These are phyloP conservation scores for Operophtera brumata DNA, from an alignment of 2,888 invertebrate species.

Conservation along the genomic window DNA sequence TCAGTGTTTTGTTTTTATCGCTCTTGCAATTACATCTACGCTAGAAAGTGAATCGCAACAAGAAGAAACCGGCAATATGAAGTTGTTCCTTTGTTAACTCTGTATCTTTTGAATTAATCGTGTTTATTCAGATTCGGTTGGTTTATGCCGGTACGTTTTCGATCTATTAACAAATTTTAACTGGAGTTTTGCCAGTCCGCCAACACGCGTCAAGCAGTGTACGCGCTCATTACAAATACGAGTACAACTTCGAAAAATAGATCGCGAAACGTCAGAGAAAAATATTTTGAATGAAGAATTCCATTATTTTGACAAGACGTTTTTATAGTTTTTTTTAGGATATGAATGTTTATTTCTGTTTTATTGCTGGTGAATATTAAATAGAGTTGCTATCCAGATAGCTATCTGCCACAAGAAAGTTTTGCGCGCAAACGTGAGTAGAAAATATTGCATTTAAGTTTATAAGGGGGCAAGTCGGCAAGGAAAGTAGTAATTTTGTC, in stretches of 20 bases:
- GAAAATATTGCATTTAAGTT: slow-evolving; percentile 4
- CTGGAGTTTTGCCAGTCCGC: slow-evolving; percentile 55
- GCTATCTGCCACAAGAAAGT: slow-evolving; percentile 41
- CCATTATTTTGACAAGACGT: slow-evolving; percentile 15
- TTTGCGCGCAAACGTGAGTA: slow-evolving; percentile 45
- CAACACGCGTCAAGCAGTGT: slow-evolving; percentile 50
- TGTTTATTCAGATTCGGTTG: slow-evolving; percentile 62
- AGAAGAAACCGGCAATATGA: slow-evolving; percentile 47
- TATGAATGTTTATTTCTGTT: slow-evolving; percentile 16
- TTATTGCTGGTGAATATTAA: slow-evolving; percentile 22
- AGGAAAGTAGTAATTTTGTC: too few relatives aligned
- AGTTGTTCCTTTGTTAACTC: slow-evolving; percentile 41
- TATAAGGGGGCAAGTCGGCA: neutral
- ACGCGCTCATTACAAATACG: slow-evolving; percentile 40
- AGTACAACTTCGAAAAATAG: slow-evolving; percentile 38
- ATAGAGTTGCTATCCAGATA: slow-evolving; percentile 26
- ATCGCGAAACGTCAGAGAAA: slow-evolving; percentile 34
- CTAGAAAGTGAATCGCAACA: slow-evolving; percentile 65
- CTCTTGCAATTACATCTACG: slow-evolving; percentile 39
- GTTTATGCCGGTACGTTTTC: slow-evolving; percentile 67
- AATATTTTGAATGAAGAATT: slow-evolving; percentile 32
- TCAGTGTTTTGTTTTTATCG: slow-evolving; percentile 46
- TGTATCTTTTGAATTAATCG: slow-evolving; percentile 45
- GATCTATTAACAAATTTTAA: slow-evolving; percentile 42
- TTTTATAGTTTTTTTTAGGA: slow-evolving; percentile 13